phyloP scores from a whole-genome alignment of 2,113 vertebrate genomes.

The Penelope pileata region DNA sequence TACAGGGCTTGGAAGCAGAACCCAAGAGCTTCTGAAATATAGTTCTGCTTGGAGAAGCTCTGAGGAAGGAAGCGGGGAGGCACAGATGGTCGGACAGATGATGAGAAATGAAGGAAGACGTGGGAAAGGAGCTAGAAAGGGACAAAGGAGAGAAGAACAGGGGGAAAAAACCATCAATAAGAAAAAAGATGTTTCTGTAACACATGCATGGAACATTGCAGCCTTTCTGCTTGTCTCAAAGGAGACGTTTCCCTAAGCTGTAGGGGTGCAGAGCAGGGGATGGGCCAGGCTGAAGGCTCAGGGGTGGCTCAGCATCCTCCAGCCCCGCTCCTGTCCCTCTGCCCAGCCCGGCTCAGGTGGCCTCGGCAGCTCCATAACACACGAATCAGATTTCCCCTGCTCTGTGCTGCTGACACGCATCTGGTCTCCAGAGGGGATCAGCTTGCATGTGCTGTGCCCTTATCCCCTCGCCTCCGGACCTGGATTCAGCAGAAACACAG shows the following conservation, averaged over 20 bases:
- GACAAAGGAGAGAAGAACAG: not conserved
- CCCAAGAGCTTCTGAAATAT: not conserved
- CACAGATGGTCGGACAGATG: slow-evolving; percentile 38
- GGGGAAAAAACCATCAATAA: fast-evolving
- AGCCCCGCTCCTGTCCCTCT: not conserved
- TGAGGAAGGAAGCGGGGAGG: not conserved
- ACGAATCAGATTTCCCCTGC: slow-evolving; percentile 23
- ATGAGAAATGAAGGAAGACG: not conserved
- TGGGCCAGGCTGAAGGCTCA: not conserved
- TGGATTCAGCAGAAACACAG: not conserved
- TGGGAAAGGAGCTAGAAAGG: not conserved
- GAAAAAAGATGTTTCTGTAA: not conserved
- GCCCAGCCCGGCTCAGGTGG: not conserved
- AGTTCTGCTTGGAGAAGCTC: not conserved
- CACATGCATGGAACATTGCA: not conserved
- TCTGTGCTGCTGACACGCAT: not conserved
- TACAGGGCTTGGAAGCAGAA: not conserved
- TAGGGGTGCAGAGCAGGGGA: not conserved
- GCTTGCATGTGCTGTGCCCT: slow-evolving; percentile 15
- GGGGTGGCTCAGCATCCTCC: not conserved
- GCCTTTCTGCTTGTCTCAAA: not conserved
- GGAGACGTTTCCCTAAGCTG: not conserved
- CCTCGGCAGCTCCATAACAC: not conserved
- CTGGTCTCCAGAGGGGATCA: slow-evolving; percentile 18
- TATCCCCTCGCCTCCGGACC: not conserved